Base-by-base conservation (phyloP, 2,113 vertebrate genomes). In the Capreolus pygargus region DNA sequence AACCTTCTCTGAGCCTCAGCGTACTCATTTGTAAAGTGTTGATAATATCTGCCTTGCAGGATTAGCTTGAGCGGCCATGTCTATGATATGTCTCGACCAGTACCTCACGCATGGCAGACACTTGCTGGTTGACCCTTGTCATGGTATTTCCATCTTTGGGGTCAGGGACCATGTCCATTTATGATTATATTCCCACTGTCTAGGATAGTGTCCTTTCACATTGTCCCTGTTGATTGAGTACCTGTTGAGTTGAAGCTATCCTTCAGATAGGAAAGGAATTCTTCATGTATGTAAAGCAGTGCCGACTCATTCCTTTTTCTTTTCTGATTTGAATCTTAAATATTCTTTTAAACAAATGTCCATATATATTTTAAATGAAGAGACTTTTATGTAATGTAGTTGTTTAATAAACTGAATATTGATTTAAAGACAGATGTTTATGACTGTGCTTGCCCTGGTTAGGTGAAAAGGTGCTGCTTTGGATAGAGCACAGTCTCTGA, bases 261-360 rank as follows among this genome's bases (percentile, higher is more conserved):
- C 50, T 86, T 60, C 5, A 92, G 47, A 61, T 55, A 67, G 94
- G 61, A 94, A 52, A 82, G 91, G 27, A 47, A 78, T 86, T 86
- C 27, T 91, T 92, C 2, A 10, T 86, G 25, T 67, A 16, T 30
- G 57, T 87, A 70, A 78, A 76, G 19, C 25, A 57, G 36, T 84
- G 85, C 55, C 15, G 92, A 76, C 5, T 45, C 14, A 27, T 86
- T 83, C 47, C 25, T 86, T 96, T 95, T 86, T 92, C 81, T 88
- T 97, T 95, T 92, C 36, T 81, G 33, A 52, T 93, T 78, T 79
- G 7, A n/a, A 57, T 96, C 7, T 85, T 95, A 58, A 89, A 92
- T 96, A 60, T 55, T 89, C 45, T 85, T 90, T 88, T 64, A 81
- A 58, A 54, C 61, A 36, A n/a, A 6, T 47, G 30, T 52, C 16